A percentile compares a stretch with the other conserved stretches of the same genome.
phyloP scores from a whole-genome alignment of 2,113 vertebrate species.

The Bostrychus sinensis region DNA sequence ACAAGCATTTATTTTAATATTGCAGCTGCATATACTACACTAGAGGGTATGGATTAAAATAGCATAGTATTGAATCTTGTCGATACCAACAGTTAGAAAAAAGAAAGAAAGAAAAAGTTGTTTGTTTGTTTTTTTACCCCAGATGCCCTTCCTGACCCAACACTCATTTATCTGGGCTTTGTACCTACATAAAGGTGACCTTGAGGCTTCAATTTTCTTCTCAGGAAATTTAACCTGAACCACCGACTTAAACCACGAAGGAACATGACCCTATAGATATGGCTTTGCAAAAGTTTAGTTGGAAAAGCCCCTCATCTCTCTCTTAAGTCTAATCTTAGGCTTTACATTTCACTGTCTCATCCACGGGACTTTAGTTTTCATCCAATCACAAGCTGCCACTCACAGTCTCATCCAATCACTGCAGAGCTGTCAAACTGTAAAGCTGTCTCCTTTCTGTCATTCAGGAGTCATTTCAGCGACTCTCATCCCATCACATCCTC shows the following conservation, averaged over 20 bases:
- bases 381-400: constrained; percentile 12
- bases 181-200: background rate
- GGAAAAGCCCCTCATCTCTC: background rate
- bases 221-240: too few relatives aligned
- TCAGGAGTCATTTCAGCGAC: background rate
- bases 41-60: too few relatives aligned
- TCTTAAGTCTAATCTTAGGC: constrained; percentile 2
- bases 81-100: too few relatives aligned
- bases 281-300: background rate
- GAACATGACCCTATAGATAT: background rate
- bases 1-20: background rate
- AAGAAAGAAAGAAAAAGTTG: too few relatives aligned
- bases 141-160: too few relatives aligned
- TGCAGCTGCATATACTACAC: background rate
- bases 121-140: too few relatives aligned
- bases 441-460: constrained; percentile 1
- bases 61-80: too few relatives aligned
- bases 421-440: background rate
- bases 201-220: too few relatives aligned
- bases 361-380: background rate
- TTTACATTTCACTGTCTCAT: background rate
- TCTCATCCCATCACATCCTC: constrained; percentile 3
- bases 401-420: constrained; percentile 4
- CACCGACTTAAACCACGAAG: background rate
- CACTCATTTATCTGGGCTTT: background rate